Percentiles rank a stretch among this genome's conserved stretches.
These are phyloP conservation scores for Rhizoglyphus robini DNA, from an alignment of 1,140 invertebrate genomes.

Conservation along the genomic window DNA sequence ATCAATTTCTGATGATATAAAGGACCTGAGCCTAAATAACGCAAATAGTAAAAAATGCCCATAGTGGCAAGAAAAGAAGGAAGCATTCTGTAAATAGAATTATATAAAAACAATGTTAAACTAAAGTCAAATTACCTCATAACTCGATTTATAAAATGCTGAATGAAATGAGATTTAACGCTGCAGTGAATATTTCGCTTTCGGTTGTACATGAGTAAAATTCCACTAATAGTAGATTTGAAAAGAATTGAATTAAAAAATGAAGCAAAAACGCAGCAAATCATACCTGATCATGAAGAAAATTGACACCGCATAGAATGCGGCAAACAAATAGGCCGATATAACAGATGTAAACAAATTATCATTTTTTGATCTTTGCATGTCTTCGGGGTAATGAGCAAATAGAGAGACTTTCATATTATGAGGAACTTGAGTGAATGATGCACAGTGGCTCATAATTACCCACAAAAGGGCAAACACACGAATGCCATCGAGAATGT, in stretches of 20 bases:
- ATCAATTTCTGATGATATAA: constrained; percentile 21
- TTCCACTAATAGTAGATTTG: background rate
- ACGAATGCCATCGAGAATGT: constrained; percentile 6
- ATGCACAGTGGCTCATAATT: background rate
- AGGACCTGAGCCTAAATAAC: constrained; percentile 22
- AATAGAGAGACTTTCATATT: constrained; percentile 10
- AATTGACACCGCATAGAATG: background rate
- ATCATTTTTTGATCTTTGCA: background rate
- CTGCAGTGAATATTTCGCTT: background rate
- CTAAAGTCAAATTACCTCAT: background rate
- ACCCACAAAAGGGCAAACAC: constrained; percentile 11
- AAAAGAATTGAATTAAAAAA: no score
- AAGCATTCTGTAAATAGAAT: background rate
- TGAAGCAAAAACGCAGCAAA: background rate
- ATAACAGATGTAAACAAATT: background rate
- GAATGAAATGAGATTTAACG: background rate
- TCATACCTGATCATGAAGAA: constrained; percentile 11
- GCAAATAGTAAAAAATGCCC: constrained; percentile 15
- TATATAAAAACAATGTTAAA: background rate
- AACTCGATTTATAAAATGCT: background rate
- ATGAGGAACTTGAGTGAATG: background rate
- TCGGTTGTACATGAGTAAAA: background rate
- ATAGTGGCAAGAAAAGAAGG: constrained; percentile 20
- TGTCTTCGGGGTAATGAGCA: background rate
- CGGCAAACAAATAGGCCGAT: background rate